These are phyloP conservation scores for Dipodomys stephensi DNA, from an alignment of 2,113 vertebrate genomes.

Conservation along the genomic window DNA sequence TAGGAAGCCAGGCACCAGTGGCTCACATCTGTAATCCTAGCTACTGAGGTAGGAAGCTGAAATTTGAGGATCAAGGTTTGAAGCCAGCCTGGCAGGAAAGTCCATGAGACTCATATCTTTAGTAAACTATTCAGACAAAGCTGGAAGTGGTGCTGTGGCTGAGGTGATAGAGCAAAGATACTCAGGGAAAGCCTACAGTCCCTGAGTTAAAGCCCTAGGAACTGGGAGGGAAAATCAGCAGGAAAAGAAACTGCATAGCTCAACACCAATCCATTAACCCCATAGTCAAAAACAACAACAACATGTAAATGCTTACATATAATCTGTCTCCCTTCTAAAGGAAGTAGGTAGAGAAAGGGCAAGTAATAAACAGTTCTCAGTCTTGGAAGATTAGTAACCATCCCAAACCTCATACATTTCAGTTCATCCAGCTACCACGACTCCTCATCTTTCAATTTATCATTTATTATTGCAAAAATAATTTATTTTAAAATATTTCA, in stretches of 20 bases:
- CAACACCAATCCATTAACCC: not conserved
- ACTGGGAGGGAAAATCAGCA: not conserved
- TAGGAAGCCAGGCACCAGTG: no score
- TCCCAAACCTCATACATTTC: not conserved
- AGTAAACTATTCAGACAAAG: no score
- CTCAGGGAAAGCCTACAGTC: no score
- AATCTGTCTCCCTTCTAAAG: not conserved
- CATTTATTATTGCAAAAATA: conserved; percentile 57
- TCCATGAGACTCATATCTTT: no score
- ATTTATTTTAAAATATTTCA: conserved; percentile 61
- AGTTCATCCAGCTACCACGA: not conserved
- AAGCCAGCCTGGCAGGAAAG: no score
- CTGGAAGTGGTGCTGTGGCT: no score
- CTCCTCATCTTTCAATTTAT: not conserved
- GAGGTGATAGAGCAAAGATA: no score
- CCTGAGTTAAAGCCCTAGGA: no score
- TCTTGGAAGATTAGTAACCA: not conserved
- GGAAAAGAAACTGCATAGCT: not conserved
- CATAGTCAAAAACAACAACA: not conserved
- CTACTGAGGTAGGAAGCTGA: no score
- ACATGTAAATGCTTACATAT: not conserved
- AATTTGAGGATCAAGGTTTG: no score
- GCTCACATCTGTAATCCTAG: no score
- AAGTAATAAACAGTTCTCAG: not conserved
- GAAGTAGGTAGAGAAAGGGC: not conserved